These are phyloP conservation scores for Vireo altiloquus DNA, from an alignment of 2,113 vertebrate species.

Conservation along the genomic window DNA sequence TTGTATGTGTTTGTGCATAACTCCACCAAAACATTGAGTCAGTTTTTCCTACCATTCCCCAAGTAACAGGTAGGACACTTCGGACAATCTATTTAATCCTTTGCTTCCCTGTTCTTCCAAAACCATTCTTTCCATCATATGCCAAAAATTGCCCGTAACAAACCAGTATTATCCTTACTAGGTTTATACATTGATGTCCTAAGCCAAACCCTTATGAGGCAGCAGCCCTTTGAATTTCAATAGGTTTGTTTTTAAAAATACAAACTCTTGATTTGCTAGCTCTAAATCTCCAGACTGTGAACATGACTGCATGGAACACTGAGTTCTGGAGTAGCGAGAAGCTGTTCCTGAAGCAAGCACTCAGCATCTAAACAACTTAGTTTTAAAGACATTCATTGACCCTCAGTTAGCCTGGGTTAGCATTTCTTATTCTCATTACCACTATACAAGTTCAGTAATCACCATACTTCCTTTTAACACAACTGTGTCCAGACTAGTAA, in stretches of 20 bases:
- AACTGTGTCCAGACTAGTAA: neutral
- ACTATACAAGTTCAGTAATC: neutral
- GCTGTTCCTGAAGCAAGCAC: neutral
- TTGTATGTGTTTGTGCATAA: neutral
- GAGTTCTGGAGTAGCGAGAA: neutral
- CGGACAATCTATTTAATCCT: neutral
- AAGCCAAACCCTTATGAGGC: neutral
- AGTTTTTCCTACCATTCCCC: neutral
- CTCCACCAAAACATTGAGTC: neutral
- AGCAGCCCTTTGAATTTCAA: neutral
- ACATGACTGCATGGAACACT: neutral
- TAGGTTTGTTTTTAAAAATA: neutral
- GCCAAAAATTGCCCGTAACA: neutral
- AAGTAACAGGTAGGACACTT: neutral
- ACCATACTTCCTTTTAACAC: neutral
- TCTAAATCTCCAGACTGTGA: neutral
- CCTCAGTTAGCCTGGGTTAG: neutral
- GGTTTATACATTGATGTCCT: neutral
- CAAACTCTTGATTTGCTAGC: neutral
- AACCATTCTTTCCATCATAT: neutral
- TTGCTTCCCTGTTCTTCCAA: neutral
- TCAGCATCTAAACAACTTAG: neutral
- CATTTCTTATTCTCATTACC: neutral
- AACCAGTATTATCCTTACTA: neutral
- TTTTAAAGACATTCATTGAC: neutral